Evolutionary conservation across 2,888 invertebrate genomes (phyloP), one percentile per base, ranked within the genome.

Genomic region (Amiota minor): DNA sequence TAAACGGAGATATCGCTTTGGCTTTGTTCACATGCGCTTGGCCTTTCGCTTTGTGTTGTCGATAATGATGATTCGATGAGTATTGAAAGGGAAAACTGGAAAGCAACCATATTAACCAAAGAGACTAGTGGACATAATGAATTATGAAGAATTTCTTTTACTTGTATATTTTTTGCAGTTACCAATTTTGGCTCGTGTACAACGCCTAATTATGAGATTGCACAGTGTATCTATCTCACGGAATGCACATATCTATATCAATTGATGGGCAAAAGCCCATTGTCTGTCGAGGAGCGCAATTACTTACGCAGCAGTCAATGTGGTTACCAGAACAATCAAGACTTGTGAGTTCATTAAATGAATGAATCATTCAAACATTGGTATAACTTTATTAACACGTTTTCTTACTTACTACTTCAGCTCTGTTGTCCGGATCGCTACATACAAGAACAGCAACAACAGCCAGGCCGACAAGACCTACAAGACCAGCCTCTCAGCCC

Each of bases 301-400:
- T 92, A 92, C 73, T 89, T 95, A 56, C 89, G 91, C 69, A 88
- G 89, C 59, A 92, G 94, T 9, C 93, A 93, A 77, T 95, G 95
- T 82, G 94, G 95, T 1, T 94, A 92, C 81, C 88, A 91, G 1
- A 91, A 91, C 0, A 86, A 81, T 9, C 83, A 82, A 46, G 86
- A 88, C 69, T 84, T 59, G 86, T 82, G 61, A 74, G 76, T 74
- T 6, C 35, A 35, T 35, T 35, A 35, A 35, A 12, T 53, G 53
- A 12, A n/a, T 16, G 47, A 65, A 55, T 20, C 46, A 71, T 46
- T 56, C 12, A 10, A 62, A n/a, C 1, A 45, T 23, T 20, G 20
- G 2, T 9, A n/a, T 11, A 8, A 62, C 1, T 8, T 35, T 3
- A 56, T n/a, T 16, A 16, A 20, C 59, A 53, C 8, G 53, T 53